These are phyloP conservation scores for Zapus hudsonius DNA, from an alignment of 2,113 vertebrate species.

Conservation along the genomic window DNA sequence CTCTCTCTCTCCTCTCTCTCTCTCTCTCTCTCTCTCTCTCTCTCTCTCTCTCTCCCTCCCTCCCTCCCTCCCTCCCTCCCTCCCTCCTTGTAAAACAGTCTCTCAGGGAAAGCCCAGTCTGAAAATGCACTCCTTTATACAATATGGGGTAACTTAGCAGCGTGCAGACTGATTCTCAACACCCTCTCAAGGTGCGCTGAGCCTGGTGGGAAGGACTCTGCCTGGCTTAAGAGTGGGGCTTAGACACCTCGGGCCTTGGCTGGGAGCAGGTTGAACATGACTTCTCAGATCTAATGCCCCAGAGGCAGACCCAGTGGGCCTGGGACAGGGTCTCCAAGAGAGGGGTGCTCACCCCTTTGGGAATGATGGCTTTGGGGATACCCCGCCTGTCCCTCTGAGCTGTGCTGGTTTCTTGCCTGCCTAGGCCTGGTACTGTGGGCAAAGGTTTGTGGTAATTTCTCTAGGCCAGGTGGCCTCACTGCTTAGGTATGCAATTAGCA, in stretches of 20 bases:
- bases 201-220: background rate
- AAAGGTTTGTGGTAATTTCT: background rate
- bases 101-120: too few species aligned
- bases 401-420: background rate
- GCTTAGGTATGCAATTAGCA: constrained; percentile 60
- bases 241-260: background rate
- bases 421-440: background rate
- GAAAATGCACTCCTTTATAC: too few species aligned
- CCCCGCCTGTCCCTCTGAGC: background rate
- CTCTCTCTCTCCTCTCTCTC: rapidly evolving
- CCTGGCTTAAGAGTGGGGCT: background rate
- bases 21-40: rapidly evolving
- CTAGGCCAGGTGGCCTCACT: constrained; percentile 16
- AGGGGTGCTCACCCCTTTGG: background rate
- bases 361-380: background rate
- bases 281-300: too few species aligned
- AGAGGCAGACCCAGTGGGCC: background rate
- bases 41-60: background rate
- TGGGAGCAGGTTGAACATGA: background rate
- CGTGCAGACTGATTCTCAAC: background rate
- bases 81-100: too few species aligned
- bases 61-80: rapidly evolving
- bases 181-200: background rate
- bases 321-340: background rate
- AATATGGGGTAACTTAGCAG: too few species aligned